A percentile compares a stretch with the other conserved stretches of the same genome.
phyloP scores from a whole-genome alignment of 2,888 invertebrate species.

The Hermaeophaga mercurialis region DNA sequence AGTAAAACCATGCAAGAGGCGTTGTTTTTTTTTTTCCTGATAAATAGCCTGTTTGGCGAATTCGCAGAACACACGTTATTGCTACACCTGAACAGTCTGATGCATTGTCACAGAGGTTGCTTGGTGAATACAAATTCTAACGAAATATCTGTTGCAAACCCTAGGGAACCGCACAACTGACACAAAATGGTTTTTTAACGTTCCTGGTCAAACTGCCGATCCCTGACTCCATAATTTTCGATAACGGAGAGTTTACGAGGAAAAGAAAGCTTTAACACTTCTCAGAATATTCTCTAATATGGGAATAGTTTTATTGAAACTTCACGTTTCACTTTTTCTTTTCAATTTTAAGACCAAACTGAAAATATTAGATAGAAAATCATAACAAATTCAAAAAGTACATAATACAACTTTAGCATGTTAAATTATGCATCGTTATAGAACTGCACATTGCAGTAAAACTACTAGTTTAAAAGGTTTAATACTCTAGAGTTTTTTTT shows the following conservation, averaged over 20 bases:
- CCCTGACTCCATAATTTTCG: slow-evolving; percentile 21
- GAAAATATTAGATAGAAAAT: too few relatives aligned
- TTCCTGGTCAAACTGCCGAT: slow-evolving; percentile 13
- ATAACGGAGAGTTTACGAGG: slow-evolving; percentile 2
- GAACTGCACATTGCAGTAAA: too few relatives aligned
- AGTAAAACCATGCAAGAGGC: neutral
- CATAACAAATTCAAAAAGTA: too few relatives aligned
- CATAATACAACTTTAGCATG: too few relatives aligned
- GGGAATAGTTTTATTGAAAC: neutral
- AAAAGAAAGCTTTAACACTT: neutral
- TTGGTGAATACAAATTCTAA: slow-evolving; percentile 24
- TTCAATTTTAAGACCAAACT: too few relatives aligned
- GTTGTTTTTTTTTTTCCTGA: slow-evolving; percentile 5
- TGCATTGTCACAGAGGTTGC: slow-evolving; percentile 24
- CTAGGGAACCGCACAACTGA: slow-evolving; percentile 16
- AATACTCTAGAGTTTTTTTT: too few relatives aligned
- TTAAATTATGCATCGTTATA: too few relatives aligned
- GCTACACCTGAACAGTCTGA: slow-evolving; percentile 29
- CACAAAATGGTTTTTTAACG: slow-evolving; percentile 25
- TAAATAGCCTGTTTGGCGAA: slow-evolving; percentile 24
- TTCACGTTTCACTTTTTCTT: neutral
- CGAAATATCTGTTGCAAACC: slow-evolving; percentile 25
- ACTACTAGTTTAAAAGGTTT: too few relatives aligned
- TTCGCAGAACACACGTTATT: slow-evolving; percentile 23
- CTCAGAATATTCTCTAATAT: neutral